These are phyloP conservation scores for Drosophila pachea DNA, from an alignment of 1,140 invertebrate genomes.

Conservation along the genomic window DNA sequence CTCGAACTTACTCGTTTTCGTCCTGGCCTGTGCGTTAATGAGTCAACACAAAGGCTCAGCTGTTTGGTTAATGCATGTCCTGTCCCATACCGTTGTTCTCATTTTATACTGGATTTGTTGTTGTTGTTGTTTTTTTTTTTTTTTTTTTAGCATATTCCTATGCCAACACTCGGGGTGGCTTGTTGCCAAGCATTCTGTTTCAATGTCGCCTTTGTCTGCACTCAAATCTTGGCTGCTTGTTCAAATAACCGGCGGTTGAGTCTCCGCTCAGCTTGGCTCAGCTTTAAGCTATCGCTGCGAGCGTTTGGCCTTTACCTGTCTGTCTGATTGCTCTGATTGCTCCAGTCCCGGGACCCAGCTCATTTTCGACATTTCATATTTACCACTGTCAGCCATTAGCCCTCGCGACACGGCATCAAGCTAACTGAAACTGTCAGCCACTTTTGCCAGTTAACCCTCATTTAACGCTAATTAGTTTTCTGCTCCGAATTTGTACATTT, in stretches of 20 bases:
- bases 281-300: conserved; percentile 37
- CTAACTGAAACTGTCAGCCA: conserved; percentile 34
- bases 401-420: not conserved
- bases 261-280: conserved; percentile 18
- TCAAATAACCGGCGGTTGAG: conserved; percentile 40
- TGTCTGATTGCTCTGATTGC: conserved; percentile 9
- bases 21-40: conserved; percentile 62
- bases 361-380: conserved; percentile 24
- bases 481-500: conserved; percentile 10
- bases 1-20: not conserved
- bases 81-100: conserved; percentile 5
- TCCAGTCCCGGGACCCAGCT: not conserved
- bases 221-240: conserved; percentile 38
- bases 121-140: not conserved
- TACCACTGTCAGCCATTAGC: conserved; percentile 30
- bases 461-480: conserved; percentile 63
- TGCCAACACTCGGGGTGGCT: conserved; percentile 27
- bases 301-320: conserved; percentile 28
- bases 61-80: conserved; percentile 71
- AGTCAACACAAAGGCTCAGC: conserved; percentile 76
- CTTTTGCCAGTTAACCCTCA: conserved; percentile 46
- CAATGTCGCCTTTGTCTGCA: conserved; percentile 49
- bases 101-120: conserved; percentile 29
- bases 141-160: conserved; percentile 13
- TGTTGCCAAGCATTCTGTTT: conserved; percentile 31